These are phyloP conservation scores for Mormyrus hasselquistii DNA, from an alignment of 2,797 vertebrate species.

Conservation along the genomic window DNA sequence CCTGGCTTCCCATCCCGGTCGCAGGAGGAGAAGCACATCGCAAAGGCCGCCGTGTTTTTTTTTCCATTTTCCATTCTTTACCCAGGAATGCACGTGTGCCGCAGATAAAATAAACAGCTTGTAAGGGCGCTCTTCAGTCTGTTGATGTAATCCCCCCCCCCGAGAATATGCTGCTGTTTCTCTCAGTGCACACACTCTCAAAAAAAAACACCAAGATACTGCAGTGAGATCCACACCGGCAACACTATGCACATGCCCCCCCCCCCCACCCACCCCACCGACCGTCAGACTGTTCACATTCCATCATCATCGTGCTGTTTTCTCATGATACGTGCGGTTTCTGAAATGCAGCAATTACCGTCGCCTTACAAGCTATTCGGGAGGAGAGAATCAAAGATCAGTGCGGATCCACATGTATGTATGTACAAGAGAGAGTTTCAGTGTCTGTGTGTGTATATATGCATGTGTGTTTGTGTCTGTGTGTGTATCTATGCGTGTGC, in stretches of 20 bases:
- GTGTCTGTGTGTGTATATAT: background rate
- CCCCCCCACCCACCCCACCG: background rate
- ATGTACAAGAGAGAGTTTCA: background rate
- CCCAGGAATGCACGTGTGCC: background rate
- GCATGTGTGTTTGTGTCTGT: background rate
- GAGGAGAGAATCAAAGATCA: background rate
- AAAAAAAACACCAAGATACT: background rate
- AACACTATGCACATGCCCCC: background rate
- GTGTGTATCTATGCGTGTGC: background rate
- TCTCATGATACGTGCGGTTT: background rate
- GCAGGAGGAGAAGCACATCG: background rate
- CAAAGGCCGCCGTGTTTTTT: background rate
- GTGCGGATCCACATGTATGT: background rate
- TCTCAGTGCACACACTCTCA: background rate
- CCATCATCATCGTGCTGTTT: background rate
- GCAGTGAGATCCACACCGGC: background rate
- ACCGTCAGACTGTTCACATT: background rate
- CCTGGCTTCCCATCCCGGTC: background rate
- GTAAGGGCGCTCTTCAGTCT: background rate
- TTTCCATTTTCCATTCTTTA: background rate
- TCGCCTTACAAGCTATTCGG: background rate
- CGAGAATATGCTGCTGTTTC: background rate
- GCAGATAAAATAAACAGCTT: background rate
- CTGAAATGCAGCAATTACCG: background rate
- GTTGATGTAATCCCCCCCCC: background rate